A percentile compares a stretch with the other conserved stretches of the same genome.
phyloP scores from a whole-genome alignment of 2,797 vertebrate species.

The Podarcis siculus region DNA sequence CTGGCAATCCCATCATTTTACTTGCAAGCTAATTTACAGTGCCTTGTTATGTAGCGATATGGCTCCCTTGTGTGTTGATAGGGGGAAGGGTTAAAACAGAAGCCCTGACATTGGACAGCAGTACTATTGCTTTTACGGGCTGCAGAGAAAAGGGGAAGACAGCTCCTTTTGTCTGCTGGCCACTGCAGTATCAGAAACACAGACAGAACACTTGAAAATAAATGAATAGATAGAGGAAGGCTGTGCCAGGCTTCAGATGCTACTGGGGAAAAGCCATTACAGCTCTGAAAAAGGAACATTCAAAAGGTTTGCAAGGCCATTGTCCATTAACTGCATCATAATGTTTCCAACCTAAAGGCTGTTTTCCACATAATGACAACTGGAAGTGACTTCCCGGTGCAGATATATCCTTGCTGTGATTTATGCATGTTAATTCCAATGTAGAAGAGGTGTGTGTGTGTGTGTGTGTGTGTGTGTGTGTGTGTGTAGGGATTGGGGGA shows the following conservation, averaged over 20 bases:
- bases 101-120: slow-evolving; percentile 34
- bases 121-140: slow-evolving; percentile 44
- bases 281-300: not conserved
- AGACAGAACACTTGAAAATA: slow-evolving; percentile 34
- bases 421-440: not conserved
- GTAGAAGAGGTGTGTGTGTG: too few relatives aligned
- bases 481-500: not conserved
- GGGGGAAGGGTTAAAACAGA: slow-evolving; percentile 30
- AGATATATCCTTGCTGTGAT: not conserved
- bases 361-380: not conserved
- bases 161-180: slow-evolving; percentile 62
- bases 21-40: slow-evolving; percentile 59
- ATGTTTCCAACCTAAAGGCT: not conserved
- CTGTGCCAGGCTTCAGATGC: slow-evolving; percentile 56
- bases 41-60: slow-evolving; percentile 60
- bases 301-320: not conserved
- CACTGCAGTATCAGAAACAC: slow-evolving; percentile 35
- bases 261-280: slow-evolving; percentile 32
- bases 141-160: slow-evolving; percentile 32
- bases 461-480: too few relatives aligned
- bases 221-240: slow-evolving; percentile 45
- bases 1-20: slow-evolving; percentile 61
- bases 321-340: not conserved
- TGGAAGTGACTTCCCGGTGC: not conserved
- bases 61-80: slow-evolving; percentile 43